A percentile compares a stretch with the other conserved stretches of the same genome.
These are phyloP conservation scores for Melinopterus prodromus DNA, from an alignment of 2,888 invertebrate genomes.

Conservation along the genomic window DNA sequence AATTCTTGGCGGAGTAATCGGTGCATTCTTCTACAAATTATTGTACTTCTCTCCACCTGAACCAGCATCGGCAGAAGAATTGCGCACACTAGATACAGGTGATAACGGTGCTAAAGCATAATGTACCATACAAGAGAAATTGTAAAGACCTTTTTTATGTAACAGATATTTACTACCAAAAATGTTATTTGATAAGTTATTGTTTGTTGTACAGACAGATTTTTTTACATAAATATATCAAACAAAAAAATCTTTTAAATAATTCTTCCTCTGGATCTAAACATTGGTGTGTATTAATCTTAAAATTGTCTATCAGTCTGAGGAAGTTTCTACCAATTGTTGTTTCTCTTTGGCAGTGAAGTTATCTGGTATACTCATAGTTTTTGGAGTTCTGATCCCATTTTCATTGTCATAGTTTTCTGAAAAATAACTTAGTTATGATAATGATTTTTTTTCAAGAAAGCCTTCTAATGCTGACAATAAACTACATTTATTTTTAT, in stretches of 20 bases:
- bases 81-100: conserved; percentile 58
- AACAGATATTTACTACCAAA: not conserved
- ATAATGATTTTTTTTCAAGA: too few species aligned
- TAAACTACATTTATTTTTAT: too few species aligned
- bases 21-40: conserved; percentile 52
- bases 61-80: conserved; percentile 65
- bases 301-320: too few species aligned
- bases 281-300: too few species aligned
- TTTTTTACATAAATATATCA: not conserved
- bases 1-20: conserved; percentile 52
- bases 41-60: conserved; percentile 34
- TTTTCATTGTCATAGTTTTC: too few species aligned
- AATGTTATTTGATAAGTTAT: not conserved
- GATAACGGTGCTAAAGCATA: conserved; percentile 24
- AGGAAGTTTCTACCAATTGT: too few species aligned
- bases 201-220: not conserved
- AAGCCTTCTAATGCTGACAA: too few species aligned
- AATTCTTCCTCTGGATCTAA: too few species aligned
- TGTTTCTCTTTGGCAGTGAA: too few species aligned
- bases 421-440: too few species aligned
- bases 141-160: not conserved
- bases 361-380: too few species aligned
- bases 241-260: not conserved
- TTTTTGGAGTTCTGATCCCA: too few species aligned
- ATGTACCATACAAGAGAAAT: not conserved